These are phyloP conservation scores for Dipodomys ordii DNA, from an alignment of 2,113 vertebrate species.

Conservation along the genomic window DNA sequence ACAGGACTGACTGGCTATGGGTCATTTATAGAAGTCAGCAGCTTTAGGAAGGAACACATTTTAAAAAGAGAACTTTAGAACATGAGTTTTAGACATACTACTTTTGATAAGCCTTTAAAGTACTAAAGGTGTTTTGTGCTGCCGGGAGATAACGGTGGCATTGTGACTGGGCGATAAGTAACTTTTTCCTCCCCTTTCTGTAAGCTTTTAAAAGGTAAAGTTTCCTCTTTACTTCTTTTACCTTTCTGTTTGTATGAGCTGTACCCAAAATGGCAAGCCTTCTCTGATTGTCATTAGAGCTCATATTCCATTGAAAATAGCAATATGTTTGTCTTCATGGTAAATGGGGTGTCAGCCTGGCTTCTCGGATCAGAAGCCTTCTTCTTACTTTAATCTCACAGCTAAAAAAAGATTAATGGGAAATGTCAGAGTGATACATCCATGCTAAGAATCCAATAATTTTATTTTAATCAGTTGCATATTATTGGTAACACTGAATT, in stretches of 20 bases:
- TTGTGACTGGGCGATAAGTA: neutral
- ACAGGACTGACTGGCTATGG: neutral
- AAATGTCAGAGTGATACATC: slow-evolving; percentile 71
- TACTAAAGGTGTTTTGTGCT: neutral
- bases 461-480: slow-evolving; percentile 80
- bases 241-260: slow-evolving; percentile 7
- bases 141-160: neutral
- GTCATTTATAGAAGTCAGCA: neutral
- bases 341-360: slow-evolving; percentile 56
- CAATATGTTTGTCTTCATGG: slow-evolving; percentile 64
- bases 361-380: slow-evolving; percentile 72
- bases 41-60: neutral
- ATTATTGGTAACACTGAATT: slow-evolving; percentile 78
- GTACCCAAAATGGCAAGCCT: neutral
- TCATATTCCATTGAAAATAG: slow-evolving; percentile 43
- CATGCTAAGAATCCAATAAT: slow-evolving; percentile 76
- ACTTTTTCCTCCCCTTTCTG: neutral
- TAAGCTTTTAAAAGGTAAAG: neutral
- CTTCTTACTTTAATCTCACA: slow-evolving; percentile 77
- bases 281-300: neutral
- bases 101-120: neutral
- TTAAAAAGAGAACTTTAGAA: slow-evolving; percentile 1
- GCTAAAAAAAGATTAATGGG: slow-evolving; percentile 74
- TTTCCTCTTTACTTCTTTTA: slow-evolving; percentile 20
- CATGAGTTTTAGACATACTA: neutral